Conservation (phyloP, 2,888 invertebrate species). For the Beris chalybata region DNA sequence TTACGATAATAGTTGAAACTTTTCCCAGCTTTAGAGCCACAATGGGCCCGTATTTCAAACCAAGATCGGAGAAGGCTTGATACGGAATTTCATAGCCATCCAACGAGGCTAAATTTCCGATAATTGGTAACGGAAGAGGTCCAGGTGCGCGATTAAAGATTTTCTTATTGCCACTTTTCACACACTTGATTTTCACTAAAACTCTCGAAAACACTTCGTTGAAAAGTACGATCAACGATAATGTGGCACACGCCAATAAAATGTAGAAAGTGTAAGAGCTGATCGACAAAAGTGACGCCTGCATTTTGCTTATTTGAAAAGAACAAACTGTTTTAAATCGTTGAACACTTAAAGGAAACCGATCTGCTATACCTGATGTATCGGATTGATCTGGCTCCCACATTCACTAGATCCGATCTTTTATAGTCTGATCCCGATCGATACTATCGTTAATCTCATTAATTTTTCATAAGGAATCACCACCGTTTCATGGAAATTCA, state of each 20-base stretch:
- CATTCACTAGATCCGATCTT: constrained; percentile 28
- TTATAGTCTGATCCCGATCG: constrained; percentile 28
- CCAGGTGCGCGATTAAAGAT: constrained; percentile 56
- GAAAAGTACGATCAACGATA: constrained; percentile 37
- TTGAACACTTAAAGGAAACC: constrained; percentile 22
- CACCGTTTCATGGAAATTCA: constrained; percentile 57
- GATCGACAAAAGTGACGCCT: constrained; percentile 37
- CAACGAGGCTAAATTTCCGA: constrained; percentile 62
- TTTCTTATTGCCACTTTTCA: constrained; percentile 24
- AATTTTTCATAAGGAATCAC: constrained; percentile 36
- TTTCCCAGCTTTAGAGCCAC: constrained; percentile 61
- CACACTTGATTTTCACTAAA: constrained; percentile 21
- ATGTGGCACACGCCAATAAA: constrained; percentile 38
- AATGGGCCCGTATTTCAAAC: constrained; percentile 60
- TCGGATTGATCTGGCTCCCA: constrained; percentile 34
- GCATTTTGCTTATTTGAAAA: constrained; percentile 31
- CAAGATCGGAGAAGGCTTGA: constrained; percentile 61
- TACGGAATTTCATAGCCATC: constrained; percentile 64
- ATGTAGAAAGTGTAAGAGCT: constrained; percentile 42
- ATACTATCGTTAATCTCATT: constrained; percentile 23
- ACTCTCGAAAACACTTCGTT: constrained; percentile 33
- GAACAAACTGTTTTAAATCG: not conserved
- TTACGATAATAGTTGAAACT: constrained; percentile 62
- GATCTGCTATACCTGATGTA: constrained; percentile 22
- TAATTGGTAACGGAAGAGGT: constrained; percentile 60